Evolutionary conservation across 1,140 invertebrate species (phyloP).

Genomic region (Zaprionus ghesquierei): DNA sequence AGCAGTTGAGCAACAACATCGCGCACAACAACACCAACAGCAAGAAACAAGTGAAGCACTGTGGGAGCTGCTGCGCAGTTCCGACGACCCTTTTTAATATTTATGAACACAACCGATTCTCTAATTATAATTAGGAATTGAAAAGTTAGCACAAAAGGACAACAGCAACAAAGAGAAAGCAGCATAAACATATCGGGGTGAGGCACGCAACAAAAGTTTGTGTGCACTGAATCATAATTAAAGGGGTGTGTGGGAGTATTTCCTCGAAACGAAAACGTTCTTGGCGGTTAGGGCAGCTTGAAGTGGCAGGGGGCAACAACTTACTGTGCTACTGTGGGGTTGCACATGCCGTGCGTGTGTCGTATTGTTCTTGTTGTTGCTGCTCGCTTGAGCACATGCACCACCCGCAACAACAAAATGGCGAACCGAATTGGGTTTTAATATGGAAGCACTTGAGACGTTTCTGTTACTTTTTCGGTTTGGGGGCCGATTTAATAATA

Average conservation of each 20-base stretch:
- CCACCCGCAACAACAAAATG: slow-evolving; percentile 52
- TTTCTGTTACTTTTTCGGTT: neutral
- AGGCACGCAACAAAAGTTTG: slow-evolving; percentile 78
- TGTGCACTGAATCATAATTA: slow-evolving; percentile 81
- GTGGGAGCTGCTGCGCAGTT: slow-evolving; percentile 14
- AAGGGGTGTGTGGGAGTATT: slow-evolving; percentile 47
- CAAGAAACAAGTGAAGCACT: slow-evolving; percentile 29
- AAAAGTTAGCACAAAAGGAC: slow-evolving; percentile 75
- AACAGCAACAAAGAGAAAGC: slow-evolving; percentile 45
- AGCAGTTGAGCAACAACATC: slow-evolving; percentile 24
- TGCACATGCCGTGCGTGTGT: slow-evolving; percentile 12
- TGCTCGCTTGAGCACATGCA: slow-evolving; percentile 12
- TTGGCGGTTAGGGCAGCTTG: neutral
- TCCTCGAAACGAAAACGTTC: no score
- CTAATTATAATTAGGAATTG: slow-evolving; percentile 82
- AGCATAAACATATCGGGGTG: slow-evolving; percentile 20
- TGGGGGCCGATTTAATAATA: no score
- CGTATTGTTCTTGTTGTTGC: slow-evolving; percentile 7
- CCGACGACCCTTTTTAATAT: slow-evolving; percentile 77
- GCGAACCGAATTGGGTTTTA: slow-evolving; percentile 63
- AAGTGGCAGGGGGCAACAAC: neutral
- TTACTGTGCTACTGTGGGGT: slow-evolving; percentile 2
- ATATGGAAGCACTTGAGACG: slow-evolving; percentile 60
- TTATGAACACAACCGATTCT: slow-evolving; percentile 81
- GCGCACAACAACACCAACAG: slow-evolving; percentile 21